Percentiles rank a stretch among this genome's conserved stretches.
Evolutionary conservation across 2,888 invertebrate genomes (phyloP).

Genomic region (Eurois occulta): DNA sequence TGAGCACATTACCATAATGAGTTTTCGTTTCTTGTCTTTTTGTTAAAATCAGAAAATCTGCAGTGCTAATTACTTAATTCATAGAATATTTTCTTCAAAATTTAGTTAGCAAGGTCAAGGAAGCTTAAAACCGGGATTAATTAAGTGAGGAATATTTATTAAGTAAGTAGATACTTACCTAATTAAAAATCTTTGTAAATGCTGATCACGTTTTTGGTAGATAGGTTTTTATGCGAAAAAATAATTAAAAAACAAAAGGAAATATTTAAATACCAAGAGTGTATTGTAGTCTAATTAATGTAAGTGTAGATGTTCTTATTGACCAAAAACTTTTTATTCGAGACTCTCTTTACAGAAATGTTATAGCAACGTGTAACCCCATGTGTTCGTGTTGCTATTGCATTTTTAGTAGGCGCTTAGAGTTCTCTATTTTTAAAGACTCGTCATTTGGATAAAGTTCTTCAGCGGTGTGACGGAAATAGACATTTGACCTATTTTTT

Average conservation of each 20-base stretch:
- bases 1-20: not conserved
- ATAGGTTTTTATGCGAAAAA: constrained; percentile 21
- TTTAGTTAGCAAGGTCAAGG: constrained; percentile 21
- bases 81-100: not conserved
- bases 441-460: constrained; percentile 23
- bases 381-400: constrained; percentile 16
- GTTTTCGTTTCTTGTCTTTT: not conserved
- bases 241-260: constrained; percentile 20
- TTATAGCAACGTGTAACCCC: constrained; percentile 42
- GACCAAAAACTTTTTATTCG: not conserved
- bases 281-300: constrained; percentile 11
- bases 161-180: constrained; percentile 10
- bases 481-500: constrained; percentile 60
- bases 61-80: constrained; percentile 1
- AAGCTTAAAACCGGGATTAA: constrained; percentile 33
- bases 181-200: constrained; percentile 36
- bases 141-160: constrained; percentile 35
- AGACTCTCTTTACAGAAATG: constrained; percentile 14
- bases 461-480: constrained; percentile 45
- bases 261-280: constrained; percentile 6
- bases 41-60: not conserved
- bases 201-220: constrained; percentile 34
- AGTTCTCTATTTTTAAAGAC: constrained; percentile 35
- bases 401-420: constrained; percentile 33
- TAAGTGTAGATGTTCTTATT: not conserved